Base-by-base conservation (phyloP, 2,797 vertebrate genomes). In the Chiloscyllium punctatum region DNA sequence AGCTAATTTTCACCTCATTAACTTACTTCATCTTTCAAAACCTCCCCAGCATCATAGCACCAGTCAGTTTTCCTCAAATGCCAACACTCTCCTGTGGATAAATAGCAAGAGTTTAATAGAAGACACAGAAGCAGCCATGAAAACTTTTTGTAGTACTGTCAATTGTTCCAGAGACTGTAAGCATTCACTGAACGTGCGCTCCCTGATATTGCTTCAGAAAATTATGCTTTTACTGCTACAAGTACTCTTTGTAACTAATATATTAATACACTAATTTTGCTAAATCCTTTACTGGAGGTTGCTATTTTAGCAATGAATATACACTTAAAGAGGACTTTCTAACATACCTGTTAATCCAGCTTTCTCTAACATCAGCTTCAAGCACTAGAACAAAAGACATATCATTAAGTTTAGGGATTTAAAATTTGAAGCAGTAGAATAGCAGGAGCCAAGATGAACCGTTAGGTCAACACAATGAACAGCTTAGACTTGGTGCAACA, bases 11-110 rank as follows among this genome's bases (percentile, higher is more conserved):
- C 68, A 72, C 37, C 92, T 94, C 92, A 94, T 94, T 42, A 71
- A 96, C 97, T 97, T 97, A 99, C 99, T 97, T 99, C 98, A 84
- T 98, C 98, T 96, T 97, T 97, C 51, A 99, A 97, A 13, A 98
- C 97, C 96, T 99, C 99, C 66, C 99, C 99, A 53, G 98, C 98
- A 96, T 99, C 99, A 86, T 98, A 99, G 96, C 98, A 99, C 99
- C 99, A 99, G 96, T 99, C 98, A 2, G 98, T 97, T 97, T 97
- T 98, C 95, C 99, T 98, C 95, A 99, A 97, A 96, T 99, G 99
- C 99, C 99, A 99, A n/a, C 68, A 96, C 53, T 97, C 97, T 96
- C 98, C 99, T 99, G 90, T 3, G 96, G 27, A 71, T 95, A 71
- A 95, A 95, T 6, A 91, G 53, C 88, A 91, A 57, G 53, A 91